These are phyloP conservation scores for Cecropterus lyciades DNA, from an alignment of 1,140 invertebrate species.

Conservation along the genomic window DNA sequence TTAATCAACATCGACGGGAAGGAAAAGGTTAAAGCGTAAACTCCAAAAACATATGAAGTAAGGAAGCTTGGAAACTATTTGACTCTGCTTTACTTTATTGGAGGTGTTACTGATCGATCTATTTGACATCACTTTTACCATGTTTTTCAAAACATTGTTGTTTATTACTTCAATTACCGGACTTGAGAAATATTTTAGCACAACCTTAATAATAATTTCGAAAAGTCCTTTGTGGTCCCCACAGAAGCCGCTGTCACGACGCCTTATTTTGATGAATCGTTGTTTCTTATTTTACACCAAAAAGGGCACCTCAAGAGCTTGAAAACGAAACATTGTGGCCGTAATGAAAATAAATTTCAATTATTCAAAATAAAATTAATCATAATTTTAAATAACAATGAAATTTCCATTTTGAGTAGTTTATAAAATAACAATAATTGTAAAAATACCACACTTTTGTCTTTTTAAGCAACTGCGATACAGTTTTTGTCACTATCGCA, in stretches of 20 bases:
- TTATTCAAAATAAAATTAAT: constrained; percentile 6
- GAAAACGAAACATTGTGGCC: not conserved
- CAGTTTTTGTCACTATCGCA: too few species aligned
- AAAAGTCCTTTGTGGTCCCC: constrained; percentile 1
- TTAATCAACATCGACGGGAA: too few species aligned
- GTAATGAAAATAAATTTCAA: constrained; percentile 16
- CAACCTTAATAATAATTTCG: not conserved
- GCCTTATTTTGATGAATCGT: constrained; percentile 8
- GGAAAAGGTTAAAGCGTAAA: too few species aligned
- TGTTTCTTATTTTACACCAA: constrained; percentile 5
- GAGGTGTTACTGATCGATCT: too few species aligned
- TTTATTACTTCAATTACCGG: not conserved
- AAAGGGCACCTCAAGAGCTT: constrained; percentile 1
- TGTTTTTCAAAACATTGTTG: not conserved
- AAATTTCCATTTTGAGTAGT: not conserved
- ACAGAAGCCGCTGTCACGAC: constrained; percentile 4
- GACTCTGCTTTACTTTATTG: too few species aligned
- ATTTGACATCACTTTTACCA: too few species aligned
- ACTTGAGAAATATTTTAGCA: not conserved
- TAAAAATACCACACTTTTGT: too few species aligned
- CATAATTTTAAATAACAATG: not conserved
- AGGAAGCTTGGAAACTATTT: too few species aligned
- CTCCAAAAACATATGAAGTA: too few species aligned
- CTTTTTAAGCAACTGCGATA: too few species aligned
- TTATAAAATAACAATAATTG: not conserved